Evolutionary conservation across 1,140 invertebrate species (phyloP).

Genomic region (Melipona quadrifasciata): DNA sequence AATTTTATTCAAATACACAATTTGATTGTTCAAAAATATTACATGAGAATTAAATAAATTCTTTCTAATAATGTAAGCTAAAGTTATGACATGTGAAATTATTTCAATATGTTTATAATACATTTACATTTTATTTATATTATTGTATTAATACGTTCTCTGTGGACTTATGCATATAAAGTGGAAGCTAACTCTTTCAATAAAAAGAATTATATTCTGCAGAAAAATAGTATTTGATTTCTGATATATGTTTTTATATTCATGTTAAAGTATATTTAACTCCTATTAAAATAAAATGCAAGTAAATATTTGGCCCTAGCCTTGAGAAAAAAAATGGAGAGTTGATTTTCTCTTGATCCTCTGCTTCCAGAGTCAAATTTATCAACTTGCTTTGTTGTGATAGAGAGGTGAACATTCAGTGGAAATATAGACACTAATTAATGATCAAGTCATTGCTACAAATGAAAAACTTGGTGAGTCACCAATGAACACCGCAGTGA

Average conservation of each 20-base stretch:
- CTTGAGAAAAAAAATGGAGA: conserved; percentile 14
- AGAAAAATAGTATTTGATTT: background rate
- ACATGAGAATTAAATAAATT: background rate
- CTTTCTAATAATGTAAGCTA: background rate
- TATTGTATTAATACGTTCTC: conserved; percentile 53
- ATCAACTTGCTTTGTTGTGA: conserved; percentile 52
- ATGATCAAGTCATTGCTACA: conserved; percentile 47
- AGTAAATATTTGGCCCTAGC: conserved; percentile 22
- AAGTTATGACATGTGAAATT: background rate
- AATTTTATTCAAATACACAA: background rate
- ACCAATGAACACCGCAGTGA: conserved; percentile 49
- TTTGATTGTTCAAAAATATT: background rate
- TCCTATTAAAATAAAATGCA: conserved; percentile 5
- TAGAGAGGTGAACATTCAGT: conserved; percentile 52
- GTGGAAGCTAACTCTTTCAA: conserved; percentile 1
- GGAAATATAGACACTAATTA: conserved; percentile 52
- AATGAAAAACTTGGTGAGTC: conserved; percentile 54
- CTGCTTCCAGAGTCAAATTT: conserved; percentile 54
- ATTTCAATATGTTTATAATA: background rate
- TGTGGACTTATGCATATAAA: conserved; percentile 42
- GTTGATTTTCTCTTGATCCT: conserved; percentile 54
- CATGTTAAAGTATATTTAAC: background rate
- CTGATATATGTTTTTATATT: conserved; percentile 5
- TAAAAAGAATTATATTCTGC: background rate
- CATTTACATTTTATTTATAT: conserved; percentile 21